Percentiles rank a stretch among this genome's conserved stretches.
phyloP scores from a whole-genome alignment of 92 coral and sea anemone species.

The Palythoa caribaeorum region DNA sequence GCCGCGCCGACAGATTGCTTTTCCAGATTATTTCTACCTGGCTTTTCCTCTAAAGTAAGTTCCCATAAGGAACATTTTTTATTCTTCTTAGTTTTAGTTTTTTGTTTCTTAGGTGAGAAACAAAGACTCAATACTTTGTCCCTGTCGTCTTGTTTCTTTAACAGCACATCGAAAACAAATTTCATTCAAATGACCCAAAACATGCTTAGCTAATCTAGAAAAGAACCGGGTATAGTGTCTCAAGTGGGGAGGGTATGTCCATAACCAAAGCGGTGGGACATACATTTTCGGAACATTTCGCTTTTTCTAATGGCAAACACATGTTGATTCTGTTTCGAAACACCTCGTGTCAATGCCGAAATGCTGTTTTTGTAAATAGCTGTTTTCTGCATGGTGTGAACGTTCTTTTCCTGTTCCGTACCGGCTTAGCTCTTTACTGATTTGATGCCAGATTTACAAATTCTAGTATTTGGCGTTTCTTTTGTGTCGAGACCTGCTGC shows the following conservation, averaged over 20 bases:
- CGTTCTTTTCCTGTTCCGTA: background rate
- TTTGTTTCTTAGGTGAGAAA: background rate
- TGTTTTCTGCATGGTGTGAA: conserved; percentile 20
- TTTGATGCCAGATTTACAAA: background rate
- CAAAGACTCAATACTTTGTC: background rate
- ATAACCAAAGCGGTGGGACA: conserved; percentile 23
- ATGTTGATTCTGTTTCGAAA: conserved; percentile 16
- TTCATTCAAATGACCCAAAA: background rate
- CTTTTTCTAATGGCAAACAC: conserved; percentile 39
- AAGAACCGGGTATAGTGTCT: background rate
- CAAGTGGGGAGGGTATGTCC: background rate
- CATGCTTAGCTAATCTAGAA: conserved; percentile 10
- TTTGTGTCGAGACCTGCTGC: background rate
- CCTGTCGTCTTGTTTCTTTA: background rate
- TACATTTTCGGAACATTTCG: conserved; percentile 31
- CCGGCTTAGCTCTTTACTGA: conserved; percentile 7
- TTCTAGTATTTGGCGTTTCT: background rate
- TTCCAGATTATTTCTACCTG: background rate
- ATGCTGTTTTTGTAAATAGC: background rate
- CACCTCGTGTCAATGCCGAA: background rate
- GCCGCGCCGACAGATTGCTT: conserved; percentile 44
- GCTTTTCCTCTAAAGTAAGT: background rate
- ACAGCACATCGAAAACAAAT: background rate
- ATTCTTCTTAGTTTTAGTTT: too few species aligned
- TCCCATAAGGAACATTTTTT: background rate